Base-by-base conservation (phyloP, 37 sponge, comb jelly and placozoan genomes). In the Cliona cf. orientalis region DNA sequence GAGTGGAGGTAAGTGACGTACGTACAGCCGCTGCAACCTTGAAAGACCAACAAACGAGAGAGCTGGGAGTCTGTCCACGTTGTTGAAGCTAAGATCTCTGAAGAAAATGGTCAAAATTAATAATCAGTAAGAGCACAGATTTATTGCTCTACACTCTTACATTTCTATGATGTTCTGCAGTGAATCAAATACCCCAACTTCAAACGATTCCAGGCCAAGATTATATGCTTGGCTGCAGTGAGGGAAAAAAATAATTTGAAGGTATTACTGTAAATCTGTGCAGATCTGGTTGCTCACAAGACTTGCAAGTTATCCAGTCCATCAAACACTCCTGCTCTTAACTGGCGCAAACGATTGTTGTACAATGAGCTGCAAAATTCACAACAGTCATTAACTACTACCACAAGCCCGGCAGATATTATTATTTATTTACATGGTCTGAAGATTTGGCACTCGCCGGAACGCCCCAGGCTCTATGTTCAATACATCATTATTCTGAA, bases 321-420 rank as follows among this genome's bases (percentile, higher is more conserved):
- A 23, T 56, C 69, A 68, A 85, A 85, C 21, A 71, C 71, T 53
- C 78, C 85, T 40, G 62, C 43, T 26, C 46, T 62, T 29, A 85
- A 55, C 12, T 49, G 9, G 0, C 26, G 46, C 17, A 76, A 28
- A 25, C 41, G 55, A 26, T 85, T 85, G 71, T 77, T 76, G 26
- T 85, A 68, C 5, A 85, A 35, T 1, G 21, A 58, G 17, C 85
- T 84, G 59, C 38, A 74, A 9, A 9, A 55, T 1, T 1, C 22
- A 32, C 46, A 46, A 22, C 43, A 61, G 46, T 46, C 41, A 46
- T 41, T 34, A 25, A 66, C 28, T 40, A 29, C 26, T 19, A 26
- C 23, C 2, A 79, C 36, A 43, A 46, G 28, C 33, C 42, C 29
- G 3, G 31, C 2, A 59, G 21, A 58, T 23, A 59, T 29, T 76